Percentiles rank a stretch among this genome's conserved stretches.
Conservation (phyloP, 2,888 invertebrate species). For the Autographa gamma region DNA sequence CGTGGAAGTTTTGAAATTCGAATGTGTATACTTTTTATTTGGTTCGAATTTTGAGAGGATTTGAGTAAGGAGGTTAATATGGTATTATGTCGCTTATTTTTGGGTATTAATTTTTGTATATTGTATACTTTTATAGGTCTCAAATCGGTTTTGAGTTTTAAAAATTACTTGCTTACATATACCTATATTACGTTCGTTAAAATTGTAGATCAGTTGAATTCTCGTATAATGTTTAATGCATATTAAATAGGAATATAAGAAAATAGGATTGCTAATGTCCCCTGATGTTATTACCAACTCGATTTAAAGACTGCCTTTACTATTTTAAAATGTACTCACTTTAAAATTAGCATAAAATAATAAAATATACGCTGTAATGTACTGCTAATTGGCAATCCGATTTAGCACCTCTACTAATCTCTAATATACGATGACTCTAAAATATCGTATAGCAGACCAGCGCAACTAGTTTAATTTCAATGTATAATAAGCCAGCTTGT, state of each 20-base stretch:
- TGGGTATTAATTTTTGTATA: too few species aligned
- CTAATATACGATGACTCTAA: background rate
- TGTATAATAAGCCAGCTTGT: constrained; percentile 1
- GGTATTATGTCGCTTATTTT: too few species aligned
- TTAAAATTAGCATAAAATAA: background rate
- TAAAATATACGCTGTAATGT: background rate
- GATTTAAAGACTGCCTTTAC: background rate
- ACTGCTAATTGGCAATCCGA: background rate
- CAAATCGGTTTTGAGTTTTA: too few species aligned
- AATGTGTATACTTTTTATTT: background rate
- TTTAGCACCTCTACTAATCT: background rate
- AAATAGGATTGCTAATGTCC: too few species aligned
- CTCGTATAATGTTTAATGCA: too few species aligned
- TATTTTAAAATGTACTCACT: background rate
- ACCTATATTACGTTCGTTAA: too few species aligned
- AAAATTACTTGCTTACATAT: too few species aligned
- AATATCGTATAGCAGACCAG: background rate
- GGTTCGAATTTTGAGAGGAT: background rate
- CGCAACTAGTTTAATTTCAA: background rate
- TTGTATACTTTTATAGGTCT: too few species aligned
- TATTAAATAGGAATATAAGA: too few species aligned
- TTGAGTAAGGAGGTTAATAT: background rate
- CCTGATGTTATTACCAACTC: too few species aligned
- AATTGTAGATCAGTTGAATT: too few species aligned
- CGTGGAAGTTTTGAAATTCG: background rate